Evolutionary conservation across 2,113 vertebrate species (phyloP).

Genomic region (Platichthys stellatus): DNA sequence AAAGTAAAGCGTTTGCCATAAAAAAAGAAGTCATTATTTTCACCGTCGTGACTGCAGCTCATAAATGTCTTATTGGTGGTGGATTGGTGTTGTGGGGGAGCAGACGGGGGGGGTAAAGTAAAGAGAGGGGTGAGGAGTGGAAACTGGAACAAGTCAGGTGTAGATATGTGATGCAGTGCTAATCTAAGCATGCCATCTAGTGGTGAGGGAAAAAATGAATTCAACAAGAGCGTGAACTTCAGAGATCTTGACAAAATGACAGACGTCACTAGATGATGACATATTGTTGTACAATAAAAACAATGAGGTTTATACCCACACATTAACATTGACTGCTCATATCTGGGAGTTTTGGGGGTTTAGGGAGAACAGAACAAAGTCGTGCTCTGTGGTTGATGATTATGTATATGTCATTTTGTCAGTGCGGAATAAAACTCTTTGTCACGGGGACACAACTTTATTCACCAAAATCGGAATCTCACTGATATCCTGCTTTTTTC

Average conservation of each 20-base stretch:
- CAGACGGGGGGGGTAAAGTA: neutral
- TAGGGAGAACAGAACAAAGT: neutral
- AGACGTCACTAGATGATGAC: conserved; percentile 4
- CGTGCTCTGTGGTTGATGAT: conserved; percentile 9
- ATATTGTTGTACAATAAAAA: conserved; percentile 11
- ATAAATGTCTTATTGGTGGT: conserved; percentile 56
- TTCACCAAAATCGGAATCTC: conserved; percentile 47
- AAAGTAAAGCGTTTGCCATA: conserved; percentile 30
- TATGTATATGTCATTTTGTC: conserved; percentile 30
- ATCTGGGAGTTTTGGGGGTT: neutral
- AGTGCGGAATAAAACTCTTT: conserved; percentile 49
- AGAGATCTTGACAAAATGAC: neutral
- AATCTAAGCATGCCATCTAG: conserved; percentile 74
- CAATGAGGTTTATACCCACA: conserved; percentile 3
- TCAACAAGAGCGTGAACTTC: neutral
- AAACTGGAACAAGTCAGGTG: neutral
- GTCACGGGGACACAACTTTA: conserved; percentile 27
- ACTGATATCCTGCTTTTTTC: conserved; percentile 63
- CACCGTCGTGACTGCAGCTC: conserved; percentile 38
- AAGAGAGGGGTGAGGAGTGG: neutral
- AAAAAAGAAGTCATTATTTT: conserved; percentile 42
- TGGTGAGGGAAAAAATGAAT: conserved; percentile 32
- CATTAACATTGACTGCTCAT: neutral
- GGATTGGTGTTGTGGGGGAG: conserved; percentile 15
- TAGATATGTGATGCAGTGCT: neutral